phyloP scores from a whole-genome alignment of 2,888 invertebrate genomes.

The Caenorhabditis sp. region DNA sequence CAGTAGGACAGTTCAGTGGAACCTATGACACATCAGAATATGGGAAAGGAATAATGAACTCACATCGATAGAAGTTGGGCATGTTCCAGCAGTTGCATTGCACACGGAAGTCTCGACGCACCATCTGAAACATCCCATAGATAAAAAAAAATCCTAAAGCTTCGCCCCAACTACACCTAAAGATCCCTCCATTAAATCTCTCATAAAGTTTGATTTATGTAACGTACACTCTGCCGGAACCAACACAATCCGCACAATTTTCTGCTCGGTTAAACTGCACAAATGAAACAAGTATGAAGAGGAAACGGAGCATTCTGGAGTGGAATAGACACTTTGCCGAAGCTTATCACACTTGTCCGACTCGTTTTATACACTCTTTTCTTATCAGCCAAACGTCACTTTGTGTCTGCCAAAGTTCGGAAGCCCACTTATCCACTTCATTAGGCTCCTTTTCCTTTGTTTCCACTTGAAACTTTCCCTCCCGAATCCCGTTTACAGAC shows the following conservation, averaged over 20 bases:
- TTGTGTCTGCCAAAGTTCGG: not conserved
- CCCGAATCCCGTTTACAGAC: too few species aligned
- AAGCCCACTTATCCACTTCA: too few species aligned
- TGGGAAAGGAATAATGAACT: not conserved
- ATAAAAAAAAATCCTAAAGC: too few species aligned
- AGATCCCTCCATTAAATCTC: conserved; percentile 3
- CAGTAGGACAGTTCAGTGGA: conserved; percentile 19
- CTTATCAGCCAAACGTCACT: not conserved
- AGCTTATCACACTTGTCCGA: not conserved
- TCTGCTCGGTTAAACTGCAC: conserved; percentile 24
- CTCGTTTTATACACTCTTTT: not conserved
- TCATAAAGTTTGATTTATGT: conserved; percentile 28
- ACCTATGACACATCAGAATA: too few species aligned
- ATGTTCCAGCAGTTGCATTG: not conserved
- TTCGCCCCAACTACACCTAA: too few species aligned
- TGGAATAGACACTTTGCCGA: not conserved
- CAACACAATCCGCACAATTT: conserved; percentile 27
- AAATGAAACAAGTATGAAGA: not conserved
- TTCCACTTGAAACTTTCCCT: too few species aligned
- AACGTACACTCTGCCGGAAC: conserved; percentile 35
- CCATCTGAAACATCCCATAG: conserved; percentile 7
- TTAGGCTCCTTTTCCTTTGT: too few species aligned
- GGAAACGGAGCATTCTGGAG: conserved; percentile 1
- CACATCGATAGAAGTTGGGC: not conserved
- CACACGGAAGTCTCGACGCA: conserved; percentile 22